phyloP scores from a whole-genome alignment of 1,140 invertebrate genomes.

The Euwallacea similis region DNA sequence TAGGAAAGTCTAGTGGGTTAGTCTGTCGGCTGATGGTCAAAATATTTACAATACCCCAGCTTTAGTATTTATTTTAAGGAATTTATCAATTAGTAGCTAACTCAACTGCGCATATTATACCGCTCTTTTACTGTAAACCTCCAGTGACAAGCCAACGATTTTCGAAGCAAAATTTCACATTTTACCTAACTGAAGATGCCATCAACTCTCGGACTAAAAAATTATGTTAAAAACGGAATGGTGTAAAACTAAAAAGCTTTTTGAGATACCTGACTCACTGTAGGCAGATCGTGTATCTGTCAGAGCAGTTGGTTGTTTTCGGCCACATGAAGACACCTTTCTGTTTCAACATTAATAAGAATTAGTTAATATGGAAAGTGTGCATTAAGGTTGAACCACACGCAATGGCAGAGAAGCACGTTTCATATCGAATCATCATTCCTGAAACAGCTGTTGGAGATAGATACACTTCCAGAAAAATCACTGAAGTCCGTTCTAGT shows the following conservation, averaged over 20 bases:
- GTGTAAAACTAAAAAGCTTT: conserved; percentile 49
- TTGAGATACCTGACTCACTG: conserved; percentile 50
- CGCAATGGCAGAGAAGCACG: not conserved
- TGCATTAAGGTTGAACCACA: not conserved
- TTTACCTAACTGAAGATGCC: not conserved
- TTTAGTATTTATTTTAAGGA: not conserved
- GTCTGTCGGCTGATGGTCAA: conserved; percentile 5
- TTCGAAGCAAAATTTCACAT: too few species aligned
- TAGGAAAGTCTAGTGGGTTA: conserved; percentile 33
- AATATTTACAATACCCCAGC: not conserved
- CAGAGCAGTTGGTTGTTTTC: conserved; percentile 40
- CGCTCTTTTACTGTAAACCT: too few species aligned
- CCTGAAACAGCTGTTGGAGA: too few species aligned
- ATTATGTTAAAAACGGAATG: conserved; percentile 5
- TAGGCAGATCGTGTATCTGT: conserved; percentile 47
- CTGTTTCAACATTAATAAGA: conserved; percentile 47
- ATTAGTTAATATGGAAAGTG: conserved; percentile 48
- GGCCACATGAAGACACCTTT: conserved; percentile 43
- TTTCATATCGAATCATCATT: too few species aligned
- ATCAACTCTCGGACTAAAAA: conserved; percentile 6
- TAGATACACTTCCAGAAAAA: too few species aligned
- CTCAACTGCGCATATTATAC: too few species aligned
- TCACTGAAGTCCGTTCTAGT: too few species aligned
- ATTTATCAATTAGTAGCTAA: not conserved
- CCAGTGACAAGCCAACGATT: too few species aligned